Percentiles rank a stretch among this genome's conserved stretches.
These are phyloP conservation scores for Rhabditoides inermis DNA, from an alignment of 2,888 invertebrate genomes.

Conservation along the genomic window DNA sequence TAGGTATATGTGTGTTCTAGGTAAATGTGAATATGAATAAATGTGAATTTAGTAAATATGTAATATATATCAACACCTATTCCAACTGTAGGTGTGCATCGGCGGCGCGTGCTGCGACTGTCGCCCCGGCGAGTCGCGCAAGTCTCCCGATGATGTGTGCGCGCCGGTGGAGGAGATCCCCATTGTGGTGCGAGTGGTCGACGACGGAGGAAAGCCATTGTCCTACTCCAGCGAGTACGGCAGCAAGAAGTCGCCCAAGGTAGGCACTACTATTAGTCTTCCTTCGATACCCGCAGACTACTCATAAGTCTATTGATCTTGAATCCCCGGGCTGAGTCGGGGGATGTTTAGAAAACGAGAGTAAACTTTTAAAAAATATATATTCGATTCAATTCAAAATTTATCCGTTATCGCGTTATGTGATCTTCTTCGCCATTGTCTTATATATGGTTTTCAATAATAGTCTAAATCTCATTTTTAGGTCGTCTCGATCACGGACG, in stretches of 20 bases:
- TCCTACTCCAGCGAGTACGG: slow-evolving; percentile 42
- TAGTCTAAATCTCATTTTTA: too few relatives aligned
- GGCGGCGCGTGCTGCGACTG: slow-evolving; percentile 43
- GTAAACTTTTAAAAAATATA: too few relatives aligned
- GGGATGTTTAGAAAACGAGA: too few relatives aligned
- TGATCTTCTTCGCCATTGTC: too few relatives aligned
- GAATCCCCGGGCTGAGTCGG: too few relatives aligned
- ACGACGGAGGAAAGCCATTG: slow-evolving; percentile 28
- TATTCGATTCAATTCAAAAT: too few relatives aligned
- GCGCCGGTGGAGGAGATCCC: slow-evolving; percentile 30
- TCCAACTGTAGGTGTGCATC: slow-evolving; percentile 32
- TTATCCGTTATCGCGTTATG: too few relatives aligned
- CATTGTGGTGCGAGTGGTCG: slow-evolving; percentile 34
- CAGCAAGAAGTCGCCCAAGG: slow-evolving; percentile 30
- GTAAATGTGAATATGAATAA: neutral
- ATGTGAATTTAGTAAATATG: neutral
- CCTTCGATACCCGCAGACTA: too few relatives aligned
- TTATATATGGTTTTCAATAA: too few relatives aligned
- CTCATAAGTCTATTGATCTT: too few relatives aligned
- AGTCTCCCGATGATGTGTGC: slow-evolving; percentile 26
- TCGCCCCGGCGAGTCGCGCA: slow-evolving; percentile 29
- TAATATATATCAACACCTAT: neutral
- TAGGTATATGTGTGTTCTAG: too few relatives aligned
- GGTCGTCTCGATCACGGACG: slow-evolving; percentile 11
- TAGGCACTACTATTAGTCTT: too few relatives aligned